Percentiles rank a stretch among this genome's conserved stretches.
Evolutionary conservation across 2,888 invertebrate species (phyloP).

Genomic region (Hemistola chrysoprasaria): DNA sequence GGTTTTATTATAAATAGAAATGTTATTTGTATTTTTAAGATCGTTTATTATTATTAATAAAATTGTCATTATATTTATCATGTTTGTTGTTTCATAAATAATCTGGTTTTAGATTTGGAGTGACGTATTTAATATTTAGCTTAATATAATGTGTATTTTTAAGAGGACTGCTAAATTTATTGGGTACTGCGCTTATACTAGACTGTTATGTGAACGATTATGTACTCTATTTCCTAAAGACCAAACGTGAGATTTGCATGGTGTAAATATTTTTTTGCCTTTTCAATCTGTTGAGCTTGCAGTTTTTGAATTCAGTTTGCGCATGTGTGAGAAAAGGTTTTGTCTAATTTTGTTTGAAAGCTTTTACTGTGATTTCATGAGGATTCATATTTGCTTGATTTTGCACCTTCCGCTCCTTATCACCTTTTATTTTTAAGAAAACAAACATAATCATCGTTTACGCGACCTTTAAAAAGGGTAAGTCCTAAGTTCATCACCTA

Average conservation of each 20-base stretch:
- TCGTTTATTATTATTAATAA: too few species aligned
- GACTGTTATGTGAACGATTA: conserved; percentile 44
- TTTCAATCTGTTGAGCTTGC: conserved; percentile 62
- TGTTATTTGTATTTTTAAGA: conserved; percentile 1
- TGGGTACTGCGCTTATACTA: conserved; percentile 66
- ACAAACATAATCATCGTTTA: too few species aligned
- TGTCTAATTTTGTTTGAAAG: conserved; percentile 51
- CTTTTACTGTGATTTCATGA: conserved; percentile 80
- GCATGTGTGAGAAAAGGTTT: conserved; percentile 82
- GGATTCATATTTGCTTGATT: conserved; percentile 74
- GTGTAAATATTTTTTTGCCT: conserved; percentile 60
- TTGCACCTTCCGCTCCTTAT: conserved; percentile 62
- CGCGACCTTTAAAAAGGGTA: conserved; percentile 10
- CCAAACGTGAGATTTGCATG: conserved; percentile 81
- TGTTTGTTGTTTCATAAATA: too few species aligned
- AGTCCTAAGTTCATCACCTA: conserved; percentile 19
- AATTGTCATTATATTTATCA: too few species aligned
- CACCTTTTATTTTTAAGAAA: conserved; percentile 34
- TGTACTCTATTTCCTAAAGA: conserved; percentile 75
- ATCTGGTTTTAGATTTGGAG: conserved; percentile 47
- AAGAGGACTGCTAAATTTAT: conserved; percentile 79
- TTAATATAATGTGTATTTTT: conserved; percentile 50
- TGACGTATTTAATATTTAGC: conserved; percentile 59
- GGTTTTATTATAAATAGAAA: conserved; percentile 25
- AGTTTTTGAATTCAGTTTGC: conserved; percentile 66